Base-by-base conservation (phyloP, 2,797 vertebrate genomes). In the Hozukius guyotensis region DNA sequence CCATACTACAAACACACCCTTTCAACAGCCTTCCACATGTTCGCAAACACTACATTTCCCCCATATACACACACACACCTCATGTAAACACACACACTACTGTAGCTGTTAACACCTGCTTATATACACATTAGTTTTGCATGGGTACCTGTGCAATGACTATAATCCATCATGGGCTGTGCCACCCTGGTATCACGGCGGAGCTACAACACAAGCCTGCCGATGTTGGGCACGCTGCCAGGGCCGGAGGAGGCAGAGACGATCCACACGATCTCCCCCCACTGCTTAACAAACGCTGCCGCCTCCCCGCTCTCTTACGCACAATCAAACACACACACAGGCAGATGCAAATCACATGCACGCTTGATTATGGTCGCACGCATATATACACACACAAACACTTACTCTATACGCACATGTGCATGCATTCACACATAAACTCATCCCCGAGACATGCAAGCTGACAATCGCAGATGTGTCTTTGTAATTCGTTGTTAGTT, bases 111-210 rank as follows among this genome's bases (percentile, higher is more conserved):
- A 94, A 94, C 92, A 94, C 93, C 92, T 94, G 90, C 93, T 94
- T 92, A 93, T 91, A 93, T 91, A 93, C 91, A 94, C 92, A 93
- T 95, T 95, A 94, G 93, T 94, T 93, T 87, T 94, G 93, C 94
- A 94, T 93, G 94, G 90, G 81, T 92, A 93, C 91, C 90, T 91
- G 83, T 92, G 89, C 92, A 87, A 94, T 93, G 91, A 91, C 86
- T 90, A 16, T 92, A 93, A 95, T 95, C 93, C 91, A 94, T 95
- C 93, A 94, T 89, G 80, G 81, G 82, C 87, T 90, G 79, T 79
- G 81, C 89, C 89, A 90, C 83, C 88, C 80, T 84, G 75, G 82
- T 89, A 92, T 94, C 89, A 86, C 79, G 69, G 81, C 24, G 18
- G 32, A 64, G 83, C 87, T 86, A 82, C 87, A 88, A 90, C 85